Conservation (phyloP, 2,888 invertebrate genomes). For the Ernsta delagoae region DNA sequence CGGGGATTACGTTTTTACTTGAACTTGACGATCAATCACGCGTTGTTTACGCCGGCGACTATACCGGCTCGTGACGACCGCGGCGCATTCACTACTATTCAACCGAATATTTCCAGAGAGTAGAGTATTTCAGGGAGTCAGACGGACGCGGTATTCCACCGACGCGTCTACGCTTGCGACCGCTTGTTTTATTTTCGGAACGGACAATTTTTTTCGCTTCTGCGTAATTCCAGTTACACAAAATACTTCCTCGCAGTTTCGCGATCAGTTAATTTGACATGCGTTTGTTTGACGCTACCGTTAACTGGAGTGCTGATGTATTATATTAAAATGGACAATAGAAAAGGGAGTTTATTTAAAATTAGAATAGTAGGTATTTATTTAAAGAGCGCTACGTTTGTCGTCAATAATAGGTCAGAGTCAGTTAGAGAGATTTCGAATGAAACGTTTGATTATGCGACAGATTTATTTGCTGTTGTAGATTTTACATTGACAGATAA, state of each 20-base stretch:
- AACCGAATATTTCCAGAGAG: constrained; percentile 52
- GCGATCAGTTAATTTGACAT: constrained; percentile 50
- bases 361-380: constrained; percentile 44
- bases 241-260: constrained; percentile 47
- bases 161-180: constrained; percentile 53
- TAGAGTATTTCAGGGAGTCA: neutral
- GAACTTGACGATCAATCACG: constrained; percentile 38
- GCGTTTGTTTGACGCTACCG: constrained; percentile 33
- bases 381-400: constrained; percentile 43
- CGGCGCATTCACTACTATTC: constrained; percentile 40
- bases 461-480: too few relatives aligned
- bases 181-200: constrained; percentile 61
- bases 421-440: constrained; percentile 39
- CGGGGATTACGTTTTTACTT: too few relatives aligned
- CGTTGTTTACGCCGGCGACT: constrained; percentile 48
- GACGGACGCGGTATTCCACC: constrained; percentile 40
- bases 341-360: constrained; percentile 38
- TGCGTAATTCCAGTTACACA: constrained; percentile 53
- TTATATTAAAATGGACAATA: constrained; percentile 18
- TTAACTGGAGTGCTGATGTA: constrained; percentile 38
- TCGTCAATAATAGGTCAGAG: constrained; percentile 47
- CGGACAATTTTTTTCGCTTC: constrained; percentile 54
- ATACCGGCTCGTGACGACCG: constrained; percentile 38
- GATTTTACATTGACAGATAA: too few relatives aligned
- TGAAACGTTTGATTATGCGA: neutral